Conservation (phyloP, 1,140 invertebrate genomes). For the Ridgeia piscesae region DNA sequence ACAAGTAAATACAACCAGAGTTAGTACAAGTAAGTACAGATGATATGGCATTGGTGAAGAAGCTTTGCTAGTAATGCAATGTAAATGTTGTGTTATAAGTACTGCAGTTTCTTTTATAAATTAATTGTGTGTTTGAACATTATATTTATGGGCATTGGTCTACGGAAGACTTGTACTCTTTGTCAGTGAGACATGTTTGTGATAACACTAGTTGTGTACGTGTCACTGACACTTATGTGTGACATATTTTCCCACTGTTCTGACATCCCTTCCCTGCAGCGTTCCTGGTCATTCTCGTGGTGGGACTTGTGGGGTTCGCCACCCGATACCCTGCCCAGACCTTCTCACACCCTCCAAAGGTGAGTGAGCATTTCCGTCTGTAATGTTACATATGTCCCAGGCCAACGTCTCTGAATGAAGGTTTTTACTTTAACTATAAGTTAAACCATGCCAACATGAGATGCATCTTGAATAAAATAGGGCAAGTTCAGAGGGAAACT, state of each 20-base stretch:
- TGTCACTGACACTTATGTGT: neutral
- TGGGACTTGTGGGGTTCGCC: conserved; percentile 41
- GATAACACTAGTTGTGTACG: neutral
- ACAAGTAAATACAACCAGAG: too few relatives aligned
- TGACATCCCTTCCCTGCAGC: conserved; percentile 28
- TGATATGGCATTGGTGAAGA: too few relatives aligned
- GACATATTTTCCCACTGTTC: neutral
- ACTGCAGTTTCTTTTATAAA: neutral
- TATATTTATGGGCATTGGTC: neutral
- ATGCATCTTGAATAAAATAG: too few relatives aligned
- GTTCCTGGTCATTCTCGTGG: conserved; percentile 33
- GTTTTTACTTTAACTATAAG: neutral
- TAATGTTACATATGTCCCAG: neutral
- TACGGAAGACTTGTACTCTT: neutral
- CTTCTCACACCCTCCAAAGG: conserved; percentile 31
- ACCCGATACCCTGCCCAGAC: conserved; percentile 31
- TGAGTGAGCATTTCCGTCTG: neutral
- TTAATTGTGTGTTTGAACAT: neutral
- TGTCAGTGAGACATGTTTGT: neutral
- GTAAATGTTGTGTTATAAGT: neutral
- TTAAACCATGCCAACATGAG: too few relatives aligned
- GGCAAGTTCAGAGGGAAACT: too few relatives aligned
- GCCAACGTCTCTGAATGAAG: neutral
- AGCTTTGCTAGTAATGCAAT: too few relatives aligned
- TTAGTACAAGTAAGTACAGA: too few relatives aligned